Percentiles rank a stretch among this genome's conserved stretches.
Conservation (phyloP, 2,888 invertebrate species). For the Protophormia terraenovae region DNA sequence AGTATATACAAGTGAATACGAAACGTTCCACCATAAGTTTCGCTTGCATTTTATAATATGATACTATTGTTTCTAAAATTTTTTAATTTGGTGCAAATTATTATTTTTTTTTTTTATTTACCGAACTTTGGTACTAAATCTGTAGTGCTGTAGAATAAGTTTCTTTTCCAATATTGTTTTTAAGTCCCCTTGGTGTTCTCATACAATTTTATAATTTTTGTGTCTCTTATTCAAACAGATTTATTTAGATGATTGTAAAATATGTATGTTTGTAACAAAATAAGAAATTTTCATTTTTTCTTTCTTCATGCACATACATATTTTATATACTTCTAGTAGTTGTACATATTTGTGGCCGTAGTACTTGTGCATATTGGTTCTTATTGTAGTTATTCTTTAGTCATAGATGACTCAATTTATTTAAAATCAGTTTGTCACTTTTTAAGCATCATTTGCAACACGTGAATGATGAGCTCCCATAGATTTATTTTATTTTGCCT, state of each 20-base stretch:
- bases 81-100: too few species aligned
- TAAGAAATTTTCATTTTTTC: background rate
- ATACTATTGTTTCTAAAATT: too few species aligned
- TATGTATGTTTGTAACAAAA: background rate
- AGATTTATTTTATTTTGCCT: slow-evolving; percentile 16
- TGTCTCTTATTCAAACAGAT: slow-evolving; percentile 31
- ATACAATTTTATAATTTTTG: background rate
- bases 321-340: background rate
- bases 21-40: too few species aligned
- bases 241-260: slow-evolving; percentile 33
- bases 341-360: slow-evolving; percentile 5
- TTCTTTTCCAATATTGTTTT: too few species aligned
- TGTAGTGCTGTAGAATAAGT: too few species aligned
- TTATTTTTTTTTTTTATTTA: too few species aligned
- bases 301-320: background rate
- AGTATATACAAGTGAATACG: too few species aligned
- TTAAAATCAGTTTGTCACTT: slow-evolving; percentile 71
- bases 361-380: background rate
- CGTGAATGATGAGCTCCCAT: slow-evolving; percentile 68
- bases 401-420: slow-evolving; percentile 70
- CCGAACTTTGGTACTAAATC: too few species aligned
- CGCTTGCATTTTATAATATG: too few species aligned
- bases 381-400: slow-evolving; percentile 27
- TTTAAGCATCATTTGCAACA: slow-evolving; percentile 69
- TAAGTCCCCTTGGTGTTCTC: too few species aligned